Base-by-base conservation (phyloP, 2,888 invertebrate species). In the Tineola bisselliella region DNA sequence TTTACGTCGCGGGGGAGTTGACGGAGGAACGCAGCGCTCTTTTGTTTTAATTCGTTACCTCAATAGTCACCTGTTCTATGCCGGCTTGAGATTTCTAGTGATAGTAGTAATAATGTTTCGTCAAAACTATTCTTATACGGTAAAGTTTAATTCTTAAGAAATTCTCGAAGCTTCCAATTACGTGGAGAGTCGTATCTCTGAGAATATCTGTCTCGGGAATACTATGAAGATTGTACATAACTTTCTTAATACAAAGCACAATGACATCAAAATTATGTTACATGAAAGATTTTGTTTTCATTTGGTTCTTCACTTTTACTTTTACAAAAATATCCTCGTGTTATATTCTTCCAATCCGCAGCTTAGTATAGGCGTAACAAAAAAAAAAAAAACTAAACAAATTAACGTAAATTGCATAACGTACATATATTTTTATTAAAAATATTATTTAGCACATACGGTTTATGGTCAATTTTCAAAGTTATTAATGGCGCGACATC, bases 381-480 rank as follows among this genome's bases (percentile, higher is more conserved):
- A n/a, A n/a, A n/a, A n/a, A n/a, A n/a, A n/a, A n/a, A n/a, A n/a
- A n/a, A n/a, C n/a, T n/a, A n/a, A n/a, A n/a, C n/a, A n/a, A n/a
- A n/a, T n/a, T n/a, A n/a, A n/a, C n/a, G n/a, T n/a, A n/a, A n/a
- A n/a, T n/a, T n/a, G n/a, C n/a, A n/a, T n/a, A n/a, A n/a, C n/a
- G n/a, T n/a, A n/a, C n/a, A 4, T 25, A 6, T 25, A 25, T 2
- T 25, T 25, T 25, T 25, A 4, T 25, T 25, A 4, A 15, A 15
- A 15, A 48, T 17, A 15, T 48, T 48, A n/a, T 48, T 48, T 48
- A 48, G n/a, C 17, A 48, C 15, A 10, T 44, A n/a, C 48, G 15
- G 43, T 61, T 61, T 57, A 61, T 61, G 57, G 57, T 19, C 61
- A 44, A 61, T 61, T 44, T 61, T 44, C 44, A 17, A 30, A 43